These are phyloP conservation scores for Lycophotia porphyrea DNA, from an alignment of 2,888 invertebrate species.

Conservation along the genomic window DNA sequence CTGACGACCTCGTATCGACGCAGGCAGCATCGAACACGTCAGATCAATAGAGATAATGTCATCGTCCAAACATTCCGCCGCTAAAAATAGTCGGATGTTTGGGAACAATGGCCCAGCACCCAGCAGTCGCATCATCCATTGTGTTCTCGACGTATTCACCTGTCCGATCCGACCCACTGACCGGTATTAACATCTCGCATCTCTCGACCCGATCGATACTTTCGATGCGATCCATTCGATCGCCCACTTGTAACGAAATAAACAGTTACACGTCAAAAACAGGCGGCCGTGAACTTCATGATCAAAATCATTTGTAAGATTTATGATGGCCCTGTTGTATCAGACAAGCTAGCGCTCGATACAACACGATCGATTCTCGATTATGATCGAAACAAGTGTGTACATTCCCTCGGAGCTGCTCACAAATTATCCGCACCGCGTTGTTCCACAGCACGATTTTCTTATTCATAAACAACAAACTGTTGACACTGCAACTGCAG, in stretches of 20 bases:
- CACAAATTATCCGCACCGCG: slow-evolving; percentile 48
- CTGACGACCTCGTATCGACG: slow-evolving; percentile 57
- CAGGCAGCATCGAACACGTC: slow-evolving; percentile 74
- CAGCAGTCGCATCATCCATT: slow-evolving; percentile 72
- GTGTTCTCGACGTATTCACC: slow-evolving; percentile 76
- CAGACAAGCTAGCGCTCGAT: slow-evolving; percentile 51
- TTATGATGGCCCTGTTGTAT: slow-evolving; percentile 70
- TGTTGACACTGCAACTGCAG: slow-evolving; percentile 56
- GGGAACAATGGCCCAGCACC: slow-evolving; percentile 72
- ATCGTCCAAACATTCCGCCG: slow-evolving; percentile 64
- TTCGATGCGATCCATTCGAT: slow-evolving; percentile 77
- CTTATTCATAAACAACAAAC: slow-evolving; percentile 56
- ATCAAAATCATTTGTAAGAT: slow-evolving; percentile 70
- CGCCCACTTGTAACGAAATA: slow-evolving; percentile 75
- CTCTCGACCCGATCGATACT: slow-evolving; percentile 75
- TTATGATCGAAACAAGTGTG: slow-evolving; percentile 52
- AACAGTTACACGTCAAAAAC: slow-evolving; percentile 75
- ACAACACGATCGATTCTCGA: slow-evolving; percentile 59
- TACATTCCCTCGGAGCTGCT: slow-evolving; percentile 38
- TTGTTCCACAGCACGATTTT: slow-evolving; percentile 57
- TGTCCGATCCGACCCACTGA: slow-evolving; percentile 81
- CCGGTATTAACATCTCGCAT: slow-evolving; percentile 75
- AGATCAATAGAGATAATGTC: slow-evolving; percentile 78
- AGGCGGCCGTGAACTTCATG: slow-evolving; percentile 78
- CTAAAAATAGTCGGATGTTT: slow-evolving; percentile 69